Base-by-base conservation (phyloP, 2,113 vertebrate genomes). In the Myrmecophaga tridactyla region DNA sequence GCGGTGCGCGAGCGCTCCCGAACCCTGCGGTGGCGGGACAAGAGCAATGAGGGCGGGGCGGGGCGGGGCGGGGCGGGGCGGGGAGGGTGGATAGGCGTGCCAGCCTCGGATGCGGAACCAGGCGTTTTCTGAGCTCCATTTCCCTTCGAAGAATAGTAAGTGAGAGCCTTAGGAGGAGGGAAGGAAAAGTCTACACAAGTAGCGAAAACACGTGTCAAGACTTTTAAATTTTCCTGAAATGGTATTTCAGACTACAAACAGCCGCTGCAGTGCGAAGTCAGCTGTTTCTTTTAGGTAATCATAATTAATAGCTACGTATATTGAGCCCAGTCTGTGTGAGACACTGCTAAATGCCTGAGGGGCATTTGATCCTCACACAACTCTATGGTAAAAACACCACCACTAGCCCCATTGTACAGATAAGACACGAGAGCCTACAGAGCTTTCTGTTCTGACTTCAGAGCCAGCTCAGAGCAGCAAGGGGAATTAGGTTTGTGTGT, bases 401-500 rank as follows among this genome's bases (percentile, higher is more conserved):
- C 9, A n/a, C 63, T 53, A 13, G 69, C 10, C n/a, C 92, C 51
- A 14, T 56, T 95, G 87, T 92, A 67, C 78, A 91, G 93, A 34
- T 73, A 12, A 41, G 46, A 56, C 23, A 14, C 18, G 60, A 29
- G 80, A 90, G 56, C 9, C 10, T 29, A 3, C 70, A 14, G 27
- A 85, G n/a, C 63, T 89, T 95, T 95, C 73, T 87, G 39, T 53
- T 63, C 76, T 86, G 53, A 65, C 13, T 63, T 34, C 48, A 31
- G 48, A 75, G 18, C 69, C 43, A 7, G 46, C 2, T 36, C 20
- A 63, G 56, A 63, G 48, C 58, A 51, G 20, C 83, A n/a, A 73
- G 86, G 41, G 56, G 58, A 43, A 14, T 62, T 41, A 48, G 69
- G 48, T 76, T 60, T 90, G 76, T 41, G 36, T 65, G 60, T 29